Conservation (phyloP, 2,888 invertebrate genomes). For the Parelbella ahira region DNA sequence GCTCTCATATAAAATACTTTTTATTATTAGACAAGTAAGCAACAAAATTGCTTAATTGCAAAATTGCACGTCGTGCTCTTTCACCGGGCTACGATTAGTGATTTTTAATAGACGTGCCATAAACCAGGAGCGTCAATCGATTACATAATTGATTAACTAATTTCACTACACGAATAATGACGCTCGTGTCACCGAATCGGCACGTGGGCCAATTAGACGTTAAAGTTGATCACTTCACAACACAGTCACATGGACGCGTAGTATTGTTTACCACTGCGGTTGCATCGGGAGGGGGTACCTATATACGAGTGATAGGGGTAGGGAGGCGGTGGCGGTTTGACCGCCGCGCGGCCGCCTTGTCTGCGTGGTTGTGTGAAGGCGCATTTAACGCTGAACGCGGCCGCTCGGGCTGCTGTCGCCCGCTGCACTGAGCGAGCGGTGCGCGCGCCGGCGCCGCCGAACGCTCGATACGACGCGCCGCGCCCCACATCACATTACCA, state of each 20-base stretch:
- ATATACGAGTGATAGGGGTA: conserved; percentile 33
- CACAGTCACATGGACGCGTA: conserved; percentile 44
- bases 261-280: conserved; percentile 45
- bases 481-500: conserved; percentile 72
- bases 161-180: conserved; percentile 38
- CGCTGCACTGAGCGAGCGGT: conserved; percentile 58
- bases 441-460: conserved; percentile 51
- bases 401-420: conserved; percentile 51
- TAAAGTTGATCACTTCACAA: conserved; percentile 39
- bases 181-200: conserved; percentile 27
- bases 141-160: conserved; percentile 52
- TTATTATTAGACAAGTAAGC: too few relatives aligned
- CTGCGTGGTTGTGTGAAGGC: conserved; percentile 38
- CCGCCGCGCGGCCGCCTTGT: conserved; percentile 52
- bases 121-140: conserved; percentile 31
- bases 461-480: conserved; percentile 46
- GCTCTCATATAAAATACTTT: too few relatives aligned
- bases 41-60: too few relatives aligned
- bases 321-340: conserved; percentile 46
- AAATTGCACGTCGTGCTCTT: neutral
- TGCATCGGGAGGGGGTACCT: conserved; percentile 33
- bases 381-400: conserved; percentile 53
- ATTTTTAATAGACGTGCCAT: conserved; percentile 29
- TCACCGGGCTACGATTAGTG: neutral
- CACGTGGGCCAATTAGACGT: conserved; percentile 36